Percentiles rank a stretch among this genome's conserved stretches.
These are phyloP conservation scores for Takifugu flavidus DNA, from an alignment of 2,113 vertebrate species.

Conservation along the genomic window DNA sequence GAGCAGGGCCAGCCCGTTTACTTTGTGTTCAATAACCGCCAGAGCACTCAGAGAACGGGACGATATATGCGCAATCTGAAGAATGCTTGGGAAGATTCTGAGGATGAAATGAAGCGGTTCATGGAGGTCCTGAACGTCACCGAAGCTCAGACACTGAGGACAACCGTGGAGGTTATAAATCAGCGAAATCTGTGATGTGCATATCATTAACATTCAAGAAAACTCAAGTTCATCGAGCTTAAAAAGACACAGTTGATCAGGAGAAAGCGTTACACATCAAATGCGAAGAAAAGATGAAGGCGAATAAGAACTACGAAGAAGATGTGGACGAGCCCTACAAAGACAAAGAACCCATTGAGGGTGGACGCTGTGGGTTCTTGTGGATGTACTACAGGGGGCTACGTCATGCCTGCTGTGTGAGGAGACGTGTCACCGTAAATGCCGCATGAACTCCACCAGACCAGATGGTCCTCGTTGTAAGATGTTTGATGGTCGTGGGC, in stretches of 20 bases:
- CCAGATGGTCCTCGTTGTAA: slow-evolving; percentile 2
- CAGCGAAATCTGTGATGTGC: not conserved
- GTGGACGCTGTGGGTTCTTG: not conserved
- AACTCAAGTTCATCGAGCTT: not conserved
- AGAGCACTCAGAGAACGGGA: too few relatives aligned
- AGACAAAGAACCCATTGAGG: not conserved
- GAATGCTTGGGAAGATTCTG: too few relatives aligned
- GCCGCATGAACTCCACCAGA: not conserved
- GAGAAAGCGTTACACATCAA: not conserved
- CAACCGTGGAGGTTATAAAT: not conserved
- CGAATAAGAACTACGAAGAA: not conserved
- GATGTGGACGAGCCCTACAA: slow-evolving; percentile 2
- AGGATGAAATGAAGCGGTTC: too few relatives aligned
- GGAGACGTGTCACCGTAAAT: slow-evolving; percentile 16
- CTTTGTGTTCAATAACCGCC: too few relatives aligned
- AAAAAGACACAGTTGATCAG: not conserved
- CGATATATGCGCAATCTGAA: too few relatives aligned
- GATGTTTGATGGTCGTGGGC: not conserved
- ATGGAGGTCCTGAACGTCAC: too few relatives aligned
- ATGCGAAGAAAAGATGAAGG: slow-evolving; percentile 1
- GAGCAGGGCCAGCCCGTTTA: too few relatives aligned
- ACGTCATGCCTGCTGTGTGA: slow-evolving; percentile 10
- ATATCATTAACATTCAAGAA: not conserved
- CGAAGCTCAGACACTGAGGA: too few relatives aligned
- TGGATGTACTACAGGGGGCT: not conserved